Conservation (phyloP, 2,888 invertebrate genomes). For the Conus canariensis region DNA sequence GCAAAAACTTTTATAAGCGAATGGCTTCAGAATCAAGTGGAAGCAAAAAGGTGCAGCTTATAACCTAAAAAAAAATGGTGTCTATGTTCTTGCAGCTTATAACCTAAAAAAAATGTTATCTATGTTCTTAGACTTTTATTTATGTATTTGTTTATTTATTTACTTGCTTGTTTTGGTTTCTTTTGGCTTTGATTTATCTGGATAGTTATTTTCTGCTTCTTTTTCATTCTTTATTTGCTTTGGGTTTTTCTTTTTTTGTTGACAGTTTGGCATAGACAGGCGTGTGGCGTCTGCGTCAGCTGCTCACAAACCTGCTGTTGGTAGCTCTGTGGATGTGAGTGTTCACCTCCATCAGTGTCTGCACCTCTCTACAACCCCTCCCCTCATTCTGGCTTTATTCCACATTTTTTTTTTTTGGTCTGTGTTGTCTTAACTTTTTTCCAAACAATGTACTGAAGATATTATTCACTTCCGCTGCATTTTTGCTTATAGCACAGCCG, state of each 20-base stretch:
- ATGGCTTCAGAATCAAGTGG: too few species aligned
- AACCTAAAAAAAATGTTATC: too few species aligned
- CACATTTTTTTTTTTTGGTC: neutral
- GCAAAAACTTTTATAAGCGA: too few species aligned
- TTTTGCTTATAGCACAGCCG: too few species aligned
- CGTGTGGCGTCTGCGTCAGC: slow-evolving; percentile 66
- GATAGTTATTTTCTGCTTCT: neutral
- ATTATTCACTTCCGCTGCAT: too few species aligned
- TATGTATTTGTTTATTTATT: neutral
- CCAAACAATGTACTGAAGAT: too few species aligned
- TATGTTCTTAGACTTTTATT: neutral
- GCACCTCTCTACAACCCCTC: neutral
- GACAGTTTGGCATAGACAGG: slow-evolving; percentile 76
- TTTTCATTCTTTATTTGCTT: neutral
- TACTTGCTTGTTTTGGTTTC: neutral
- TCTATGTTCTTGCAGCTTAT: too few species aligned
- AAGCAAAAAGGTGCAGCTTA: too few species aligned
- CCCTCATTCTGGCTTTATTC: neutral
- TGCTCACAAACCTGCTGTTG: slow-evolving; percentile 70
- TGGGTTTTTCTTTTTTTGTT: slow-evolving; percentile 25
- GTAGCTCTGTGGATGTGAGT: slow-evolving; percentile 62
- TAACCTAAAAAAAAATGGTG: neutral
- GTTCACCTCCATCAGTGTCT: slow-evolving; percentile 19
- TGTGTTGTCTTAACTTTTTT: too few species aligned
- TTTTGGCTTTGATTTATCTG: neutral